A percentile compares a stretch with the other conserved stretches of the same genome.
These are phyloP conservation scores for Hemicrepidius hirtus DNA, from an alignment of 2,888 invertebrate species.

Conservation along the genomic window DNA sequence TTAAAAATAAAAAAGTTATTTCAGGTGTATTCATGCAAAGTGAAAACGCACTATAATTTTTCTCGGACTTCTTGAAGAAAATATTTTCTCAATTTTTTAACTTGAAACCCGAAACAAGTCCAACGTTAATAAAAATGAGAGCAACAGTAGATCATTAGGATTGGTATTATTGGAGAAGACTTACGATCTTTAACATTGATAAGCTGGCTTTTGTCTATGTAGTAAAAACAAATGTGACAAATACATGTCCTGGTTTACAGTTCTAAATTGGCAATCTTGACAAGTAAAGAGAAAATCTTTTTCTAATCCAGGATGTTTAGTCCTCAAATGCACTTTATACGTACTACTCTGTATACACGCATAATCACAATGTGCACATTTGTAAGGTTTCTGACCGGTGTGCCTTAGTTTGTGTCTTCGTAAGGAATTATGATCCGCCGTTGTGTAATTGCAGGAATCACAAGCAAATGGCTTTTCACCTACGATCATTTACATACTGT, in stretches of 20 bases:
- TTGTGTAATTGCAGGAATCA: constrained; percentile 81
- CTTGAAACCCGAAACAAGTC: no score
- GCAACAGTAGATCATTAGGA: no score
- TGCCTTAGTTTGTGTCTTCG: constrained; percentile 87
- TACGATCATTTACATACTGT: constrained; percentile 58
- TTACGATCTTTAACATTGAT: no score
- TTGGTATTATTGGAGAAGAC: no score
- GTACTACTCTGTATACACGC: constrained; percentile 87
- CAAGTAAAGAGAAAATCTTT: constrained; percentile 79
- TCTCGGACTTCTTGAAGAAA: no score
- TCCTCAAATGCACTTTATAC: constrained; percentile 85
- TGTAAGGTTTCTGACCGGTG: constrained; percentile 83
- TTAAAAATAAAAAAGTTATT: no score
- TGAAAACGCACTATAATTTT: no score
- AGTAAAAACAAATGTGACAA: constrained; percentile 73
- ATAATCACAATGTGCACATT: constrained; percentile 86
- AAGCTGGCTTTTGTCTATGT: constrained; percentile 71
- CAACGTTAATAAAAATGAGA: no score
- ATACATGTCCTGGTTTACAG: constrained; percentile 80
- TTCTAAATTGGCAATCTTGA: constrained; percentile 77
- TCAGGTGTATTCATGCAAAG: no score
- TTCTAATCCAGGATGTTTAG: constrained; percentile 84
- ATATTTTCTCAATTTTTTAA: no score
- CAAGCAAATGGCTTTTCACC: constrained; percentile 88
- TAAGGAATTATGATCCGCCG: constrained; percentile 88